Conservation (phyloP, 2,797 vertebrate genomes). For the Rhinophrynus dorsalis region DNA sequence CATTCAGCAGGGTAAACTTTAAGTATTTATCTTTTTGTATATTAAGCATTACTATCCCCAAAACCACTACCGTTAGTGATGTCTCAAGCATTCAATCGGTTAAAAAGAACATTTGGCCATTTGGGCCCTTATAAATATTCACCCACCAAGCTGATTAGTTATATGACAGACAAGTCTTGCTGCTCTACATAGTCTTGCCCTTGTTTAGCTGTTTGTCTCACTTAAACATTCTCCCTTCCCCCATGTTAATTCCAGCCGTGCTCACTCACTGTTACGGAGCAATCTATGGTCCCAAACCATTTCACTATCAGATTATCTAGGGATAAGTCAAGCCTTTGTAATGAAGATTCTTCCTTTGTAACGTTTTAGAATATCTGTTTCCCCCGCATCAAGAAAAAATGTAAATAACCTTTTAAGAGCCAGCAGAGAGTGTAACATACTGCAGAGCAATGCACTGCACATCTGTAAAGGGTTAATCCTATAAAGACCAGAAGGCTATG, state of each 20-base stretch:
- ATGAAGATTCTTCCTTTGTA: constrained; percentile 3
- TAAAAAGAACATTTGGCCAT: background rate
- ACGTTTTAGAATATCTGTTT: no score
- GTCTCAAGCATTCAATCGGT: no score
- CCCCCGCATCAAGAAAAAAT: no score
- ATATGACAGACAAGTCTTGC: background rate
- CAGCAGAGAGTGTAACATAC: no score
- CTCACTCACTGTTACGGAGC: background rate
- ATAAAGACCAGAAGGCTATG: no score
- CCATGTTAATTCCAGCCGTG: background rate
- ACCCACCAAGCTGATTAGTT: background rate
- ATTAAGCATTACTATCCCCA: no score
- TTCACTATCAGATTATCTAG: constrained; percentile 2
- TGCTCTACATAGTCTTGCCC: background rate
- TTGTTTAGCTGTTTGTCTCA: background rate
- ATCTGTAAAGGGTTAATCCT: no score
- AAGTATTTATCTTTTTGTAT: no score
- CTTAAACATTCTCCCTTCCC: background rate
- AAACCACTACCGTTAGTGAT: no score
- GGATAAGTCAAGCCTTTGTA: constrained; percentile 49
- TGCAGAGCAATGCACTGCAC: no score
- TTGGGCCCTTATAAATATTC: background rate
- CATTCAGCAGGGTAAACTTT: no score
- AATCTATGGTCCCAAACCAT: background rate
- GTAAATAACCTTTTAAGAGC: no score